Evolutionary conservation across 2,797 vertebrate genomes (phyloP).

Genomic region (Eulemur rubriventer): DNA sequence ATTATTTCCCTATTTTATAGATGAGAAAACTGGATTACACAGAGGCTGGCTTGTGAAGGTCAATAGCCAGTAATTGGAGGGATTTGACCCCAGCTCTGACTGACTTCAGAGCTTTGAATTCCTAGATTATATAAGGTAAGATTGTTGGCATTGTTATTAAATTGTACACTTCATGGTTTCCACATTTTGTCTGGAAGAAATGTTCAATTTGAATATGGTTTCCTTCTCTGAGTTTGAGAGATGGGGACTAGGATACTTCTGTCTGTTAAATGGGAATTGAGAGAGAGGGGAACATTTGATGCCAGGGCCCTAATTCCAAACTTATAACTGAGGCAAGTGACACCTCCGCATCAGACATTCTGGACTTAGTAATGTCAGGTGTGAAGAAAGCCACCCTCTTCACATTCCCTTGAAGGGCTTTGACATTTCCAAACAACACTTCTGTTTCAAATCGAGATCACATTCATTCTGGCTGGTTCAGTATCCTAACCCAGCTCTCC

Average conservation of each 20-base stretch:
- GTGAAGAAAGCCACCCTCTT: neutral
- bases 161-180: neutral
- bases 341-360: neutral
- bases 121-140: neutral
- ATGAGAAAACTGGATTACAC: neutral
- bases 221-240: neutral
- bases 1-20: neutral
- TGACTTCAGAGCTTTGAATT: neutral
- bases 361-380: neutral
- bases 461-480: neutral
- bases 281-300: neutral
- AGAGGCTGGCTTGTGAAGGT: neutral
- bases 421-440: neutral
- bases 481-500: neutral
- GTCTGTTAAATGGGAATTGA: neutral
- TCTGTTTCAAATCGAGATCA: neutral
- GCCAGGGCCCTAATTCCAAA: neutral
- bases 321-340: neutral
- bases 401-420: neutral
- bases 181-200: neutral
- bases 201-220: neutral
- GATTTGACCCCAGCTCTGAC: neutral
- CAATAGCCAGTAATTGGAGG: neutral
- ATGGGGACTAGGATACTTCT: neutral
- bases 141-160: neutral